Evolutionary conservation across 2,888 invertebrate genomes (phyloP), one percentile per base, ranked within the genome.

Genomic region (Agriotes lineatus): DNA sequence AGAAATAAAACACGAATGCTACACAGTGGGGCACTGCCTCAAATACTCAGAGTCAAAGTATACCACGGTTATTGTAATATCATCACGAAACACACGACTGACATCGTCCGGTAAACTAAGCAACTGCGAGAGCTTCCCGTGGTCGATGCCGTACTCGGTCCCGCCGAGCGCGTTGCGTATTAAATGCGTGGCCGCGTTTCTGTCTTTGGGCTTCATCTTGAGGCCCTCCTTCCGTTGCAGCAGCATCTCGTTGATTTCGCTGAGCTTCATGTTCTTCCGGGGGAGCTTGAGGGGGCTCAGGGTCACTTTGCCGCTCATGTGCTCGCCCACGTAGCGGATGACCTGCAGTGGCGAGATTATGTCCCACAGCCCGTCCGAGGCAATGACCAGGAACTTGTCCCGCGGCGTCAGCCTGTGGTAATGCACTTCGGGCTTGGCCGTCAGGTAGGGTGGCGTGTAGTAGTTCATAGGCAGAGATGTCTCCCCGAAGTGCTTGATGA

Each of bases 351-450:
- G 90, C 74, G 89, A 84, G 79, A 99, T 87, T 82, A 95, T 91
- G 80, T 99, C 99, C 97, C 98, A 99, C 0, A 99, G 86, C 1
- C 99, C 99, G 83, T 99, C 99, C 0, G 96, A 93, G 7, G 95
- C 99, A 48, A 98, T 86, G 60, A 99, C 93, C 73, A 99, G 85
- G 85, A 99, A 99, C 81, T 94, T 95, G 82, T 99, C 96, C 76
- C 90, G 89, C 0, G 93, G 89, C 4, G 90, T 89, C 16, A 96
- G 84, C 73, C 90, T 88, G 77, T 95, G 93, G 81, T 95, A 91
- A 60, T 87, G 90, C 9, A 95, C 88, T 78, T 98, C 97, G 0
- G 99, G 99, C 77, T 87, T 87, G 0, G 96, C 94, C 2, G 95
- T 93, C 65, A 99, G 87, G 83, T 99, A 99, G 0, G 99, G 99